These are phyloP conservation scores for Petromus typicus DNA, from an alignment of 2,113 vertebrate species.

Conservation along the genomic window DNA sequence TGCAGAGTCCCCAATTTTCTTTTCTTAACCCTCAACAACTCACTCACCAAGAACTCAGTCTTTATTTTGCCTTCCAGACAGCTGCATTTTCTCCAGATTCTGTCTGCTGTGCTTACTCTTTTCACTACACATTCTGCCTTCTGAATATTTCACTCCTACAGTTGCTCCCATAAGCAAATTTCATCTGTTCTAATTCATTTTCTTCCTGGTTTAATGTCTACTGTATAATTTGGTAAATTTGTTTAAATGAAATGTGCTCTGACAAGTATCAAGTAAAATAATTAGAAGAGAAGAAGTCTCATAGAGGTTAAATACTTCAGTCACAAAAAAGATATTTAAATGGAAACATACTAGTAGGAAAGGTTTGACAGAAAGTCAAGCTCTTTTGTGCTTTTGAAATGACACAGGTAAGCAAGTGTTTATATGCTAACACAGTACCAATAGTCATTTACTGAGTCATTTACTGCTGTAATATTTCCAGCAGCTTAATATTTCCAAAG, in stretches of 20 bases:
- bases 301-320: background rate
- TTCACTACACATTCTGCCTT: background rate
- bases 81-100: background rate
- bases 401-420: background rate
- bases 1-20: background rate
- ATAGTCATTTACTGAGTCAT: too few species aligned
- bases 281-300: background rate
- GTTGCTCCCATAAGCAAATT: background rate
- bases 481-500: background rate
- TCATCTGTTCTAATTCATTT: background rate
- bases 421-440: background rate
- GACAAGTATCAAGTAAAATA: background rate
- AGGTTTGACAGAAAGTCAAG: background rate
- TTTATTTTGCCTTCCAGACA: background rate
- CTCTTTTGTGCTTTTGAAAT: background rate
- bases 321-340: background rate
- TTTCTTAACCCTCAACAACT: background rate
- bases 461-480: background rate
- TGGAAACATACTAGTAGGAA: background rate
- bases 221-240: background rate
- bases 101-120: background rate
- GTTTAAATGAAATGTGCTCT: background rate
- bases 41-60: conserved; percentile 9
- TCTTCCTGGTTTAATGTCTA: background rate
- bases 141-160: background rate